Percentiles rank a stretch among this genome's conserved stretches.
These are phyloP conservation scores for Remorina albescens DNA, from an alignment of 2,797 vertebrate genomes.

Conservation along the genomic window DNA sequence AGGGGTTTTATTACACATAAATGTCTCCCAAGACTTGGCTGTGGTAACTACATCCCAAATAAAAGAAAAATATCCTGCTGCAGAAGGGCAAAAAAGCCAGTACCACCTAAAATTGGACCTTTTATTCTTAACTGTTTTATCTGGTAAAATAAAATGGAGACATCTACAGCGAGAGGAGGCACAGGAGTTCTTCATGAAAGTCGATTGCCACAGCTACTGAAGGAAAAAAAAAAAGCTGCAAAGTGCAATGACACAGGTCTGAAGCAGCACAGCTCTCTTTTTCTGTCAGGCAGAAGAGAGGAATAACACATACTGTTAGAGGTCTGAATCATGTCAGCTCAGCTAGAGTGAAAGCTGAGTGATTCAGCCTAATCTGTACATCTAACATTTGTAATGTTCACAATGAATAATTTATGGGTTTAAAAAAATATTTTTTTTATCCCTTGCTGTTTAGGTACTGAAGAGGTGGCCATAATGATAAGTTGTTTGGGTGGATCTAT, in stretches of 20 bases:
- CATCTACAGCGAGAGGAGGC: slow-evolving; percentile 9
- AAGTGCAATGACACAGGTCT: slow-evolving; percentile 41
- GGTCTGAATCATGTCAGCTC: slow-evolving; percentile 52
- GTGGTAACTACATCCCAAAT: slow-evolving; percentile 15
- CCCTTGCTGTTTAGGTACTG: slow-evolving; percentile 32
- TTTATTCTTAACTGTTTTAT: neutral
- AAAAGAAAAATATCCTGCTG: neutral
- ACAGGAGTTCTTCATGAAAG: slow-evolving; percentile 45
- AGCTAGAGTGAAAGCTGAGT: slow-evolving; percentile 42
- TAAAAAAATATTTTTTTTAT: slow-evolving; percentile 47
- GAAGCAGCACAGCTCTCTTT: slow-evolving; percentile 45
- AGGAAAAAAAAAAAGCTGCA: slow-evolving; percentile 37
- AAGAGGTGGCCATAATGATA: slow-evolving; percentile 38
- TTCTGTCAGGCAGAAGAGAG: slow-evolving; percentile 57
- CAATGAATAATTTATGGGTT: slow-evolving; percentile 69
- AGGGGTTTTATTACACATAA: slow-evolving; percentile 19
- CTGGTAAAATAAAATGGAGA: neutral
- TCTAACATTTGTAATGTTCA: slow-evolving; percentile 52
- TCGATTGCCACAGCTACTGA: slow-evolving; percentile 42
- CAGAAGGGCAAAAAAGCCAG: slow-evolving; percentile 10
- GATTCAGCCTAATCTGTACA: slow-evolving; percentile 61
- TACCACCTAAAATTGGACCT: neutral
- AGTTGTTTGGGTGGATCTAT: too few species aligned
- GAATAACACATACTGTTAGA: slow-evolving; percentile 44
- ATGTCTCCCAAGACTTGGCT: slow-evolving; percentile 16